Base-by-base conservation (phyloP, 1,140 invertebrate species). In the Halyomorpha halys region DNA sequence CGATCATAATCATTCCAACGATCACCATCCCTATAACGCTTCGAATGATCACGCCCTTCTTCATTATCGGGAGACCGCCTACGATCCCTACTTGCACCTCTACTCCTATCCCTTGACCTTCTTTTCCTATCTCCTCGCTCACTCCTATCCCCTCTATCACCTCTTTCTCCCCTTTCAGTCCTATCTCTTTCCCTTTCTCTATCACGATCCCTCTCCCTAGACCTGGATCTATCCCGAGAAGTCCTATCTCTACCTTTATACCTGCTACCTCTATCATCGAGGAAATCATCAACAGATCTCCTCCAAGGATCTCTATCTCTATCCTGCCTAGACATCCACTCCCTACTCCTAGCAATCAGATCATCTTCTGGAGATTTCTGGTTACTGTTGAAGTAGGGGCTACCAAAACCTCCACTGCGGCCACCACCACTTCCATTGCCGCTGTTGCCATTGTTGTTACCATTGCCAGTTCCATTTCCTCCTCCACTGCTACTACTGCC, bases 181-280 rank as follows among this genome's bases (percentile, higher is more conserved):
- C 25, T 65, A 19, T 64, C 65, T 51, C 64, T 65, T 59, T 51
- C 61, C 19, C 59, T 76, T 74, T 34, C 74, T 69, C 59, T 77
- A 74, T 23, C 23, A 25, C 23, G 18, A 5, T 23, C 53, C 34
- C 68, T 53, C 0, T 76, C 74, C 54, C 75, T 71, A 39, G 76
- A 75, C 56, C 75, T 71, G 21, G 76, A 75, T 44, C 75, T 68
- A n/a, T 74, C 70, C 8, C 75, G 71, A 11, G 73, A 72, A 66
- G 64, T 71, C 63, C 75, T 73, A 45, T 76, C 75, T 60, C 73
- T 73, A 3, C 65, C 70, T 64, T 74, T 74, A 44, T 75, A 74
- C 59, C 73, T 73, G 2, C 75, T 74, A 13, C 73, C 68, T 16
- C 75, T 74, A 9, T 67, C 27, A 1, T 76, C 76, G 13, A 74